phyloP scores from a whole-genome alignment of 2,113 vertebrate genomes.

The Meleagris gallopavo region DNA sequence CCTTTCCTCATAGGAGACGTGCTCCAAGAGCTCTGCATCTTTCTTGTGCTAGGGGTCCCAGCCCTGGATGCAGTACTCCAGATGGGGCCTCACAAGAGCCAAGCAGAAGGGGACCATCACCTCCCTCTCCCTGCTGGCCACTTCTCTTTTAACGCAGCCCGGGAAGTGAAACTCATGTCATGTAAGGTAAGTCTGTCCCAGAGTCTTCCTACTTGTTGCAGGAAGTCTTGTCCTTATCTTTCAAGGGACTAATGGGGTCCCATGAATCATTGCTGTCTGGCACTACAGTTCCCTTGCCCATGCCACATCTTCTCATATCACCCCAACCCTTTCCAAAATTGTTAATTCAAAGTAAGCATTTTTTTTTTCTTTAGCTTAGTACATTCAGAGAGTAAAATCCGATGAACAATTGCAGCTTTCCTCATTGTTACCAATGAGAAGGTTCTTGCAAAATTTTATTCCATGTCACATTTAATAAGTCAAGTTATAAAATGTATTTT shows the following conservation, averaged over 20 bases:
- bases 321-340: accelerated
- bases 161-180: neutral
- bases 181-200: neutral
- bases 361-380: neutral
- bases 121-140: too few relatives aligned
- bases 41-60: too few relatives aligned
- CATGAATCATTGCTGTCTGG: neutral
- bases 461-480: neutral
- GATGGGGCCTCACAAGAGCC: too few relatives aligned
- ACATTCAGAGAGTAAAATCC: neutral
- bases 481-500: neutral
- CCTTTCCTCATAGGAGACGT: too few relatives aligned
- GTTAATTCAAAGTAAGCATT: neutral
- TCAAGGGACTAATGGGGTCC: neutral
- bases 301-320: neutral
- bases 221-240: neutral
- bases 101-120: too few relatives aligned
- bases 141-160: too few relatives aligned
- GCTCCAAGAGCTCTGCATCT: too few relatives aligned
- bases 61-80: too few relatives aligned
- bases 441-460: neutral
- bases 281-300: neutral
- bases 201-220: neutral
- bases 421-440: neutral
- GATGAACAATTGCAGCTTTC: neutral